Evolutionary conservation across 2,888 invertebrate species (phyloP).

Genomic region (Xestia c-nigrum): DNA sequence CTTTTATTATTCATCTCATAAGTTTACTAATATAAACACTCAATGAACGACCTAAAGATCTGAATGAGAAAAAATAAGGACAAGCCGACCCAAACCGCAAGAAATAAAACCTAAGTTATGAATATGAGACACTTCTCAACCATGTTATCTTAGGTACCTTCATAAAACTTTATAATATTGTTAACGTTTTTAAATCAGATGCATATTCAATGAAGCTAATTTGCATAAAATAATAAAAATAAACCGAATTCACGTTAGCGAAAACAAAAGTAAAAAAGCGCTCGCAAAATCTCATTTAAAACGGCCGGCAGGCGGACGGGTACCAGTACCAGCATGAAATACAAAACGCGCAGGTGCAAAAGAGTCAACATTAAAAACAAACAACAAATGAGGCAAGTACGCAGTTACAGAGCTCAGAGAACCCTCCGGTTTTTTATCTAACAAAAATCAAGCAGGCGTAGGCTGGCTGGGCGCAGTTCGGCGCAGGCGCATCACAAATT

Average conservation of each 20-base stretch:
- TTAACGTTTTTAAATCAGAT: constrained; percentile 53
- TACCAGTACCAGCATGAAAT: constrained; percentile 77
- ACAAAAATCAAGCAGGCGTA: constrained; percentile 84
- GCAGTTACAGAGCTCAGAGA: constrained; percentile 65
- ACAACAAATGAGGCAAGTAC: constrained; percentile 81
- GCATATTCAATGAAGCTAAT: constrained; percentile 67
- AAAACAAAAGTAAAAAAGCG: constrained; percentile 73
- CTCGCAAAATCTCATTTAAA: constrained; percentile 80
- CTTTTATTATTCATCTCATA: constrained; percentile 31
- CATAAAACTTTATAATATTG: constrained; percentile 50
- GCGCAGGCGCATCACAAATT: constrained; percentile 89
- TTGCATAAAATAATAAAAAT: constrained; percentile 71
- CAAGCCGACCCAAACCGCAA: constrained; percentile 17
- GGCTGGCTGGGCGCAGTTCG: constrained; percentile 76
- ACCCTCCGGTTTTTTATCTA: constrained; percentile 84
- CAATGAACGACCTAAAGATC: constrained; percentile 25
- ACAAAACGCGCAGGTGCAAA: constrained; percentile 88
- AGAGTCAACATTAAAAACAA: constrained; percentile 83
- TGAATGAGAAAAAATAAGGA: constrained; percentile 23
- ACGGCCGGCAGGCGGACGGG: constrained; percentile 65
- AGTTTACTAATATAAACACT: constrained; percentile 17
- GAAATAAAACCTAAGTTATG: constrained; percentile 37
- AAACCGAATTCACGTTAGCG: constrained; percentile 68
- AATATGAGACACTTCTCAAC: constrained; percentile 56
- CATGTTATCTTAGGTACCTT: constrained; percentile 48